phyloP scores from a whole-genome alignment of 2,797 vertebrate genomes.

The Neosilurus mollespiculum region DNA sequence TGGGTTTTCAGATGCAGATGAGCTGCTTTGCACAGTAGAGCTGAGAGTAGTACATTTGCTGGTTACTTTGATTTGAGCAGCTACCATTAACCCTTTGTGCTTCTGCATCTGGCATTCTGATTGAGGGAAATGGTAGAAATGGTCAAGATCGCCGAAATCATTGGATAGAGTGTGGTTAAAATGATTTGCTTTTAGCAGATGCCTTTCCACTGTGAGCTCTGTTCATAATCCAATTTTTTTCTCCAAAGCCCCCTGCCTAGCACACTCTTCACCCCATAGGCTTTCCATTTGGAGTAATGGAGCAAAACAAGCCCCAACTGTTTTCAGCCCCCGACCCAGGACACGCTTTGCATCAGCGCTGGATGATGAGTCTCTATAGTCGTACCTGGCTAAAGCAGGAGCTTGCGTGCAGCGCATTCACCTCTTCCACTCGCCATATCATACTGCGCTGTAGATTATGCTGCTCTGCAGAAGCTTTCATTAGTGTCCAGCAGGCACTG shows the following conservation, averaged over 20 bases:
- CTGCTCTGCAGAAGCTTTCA: slow-evolving; percentile 25
- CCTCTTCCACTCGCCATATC: slow-evolving; percentile 22
- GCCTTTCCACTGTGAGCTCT: slow-evolving; percentile 47
- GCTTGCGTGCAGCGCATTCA: slow-evolving; percentile 34
- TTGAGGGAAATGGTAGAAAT: not conserved
- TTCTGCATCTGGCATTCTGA: slow-evolving; percentile 12
- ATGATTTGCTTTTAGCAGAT: slow-evolving; percentile 38
- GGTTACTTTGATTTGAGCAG: slow-evolving; percentile 12
- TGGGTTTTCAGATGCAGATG: not conserved
- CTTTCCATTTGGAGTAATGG: slow-evolving; percentile 18
- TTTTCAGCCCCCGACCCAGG: slow-evolving; percentile 47
- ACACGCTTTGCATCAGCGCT: slow-evolving; percentile 44
- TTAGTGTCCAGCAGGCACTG: slow-evolving; percentile 1
- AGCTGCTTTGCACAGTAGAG: not conserved
- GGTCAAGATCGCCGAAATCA: not conserved
- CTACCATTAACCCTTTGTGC: not conserved
- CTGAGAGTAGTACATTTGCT: not conserved
- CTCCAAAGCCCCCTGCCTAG: slow-evolving; percentile 34
- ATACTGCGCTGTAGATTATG: slow-evolving; percentile 28
- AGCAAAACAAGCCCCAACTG: slow-evolving; percentile 36
- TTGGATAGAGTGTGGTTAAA: not conserved
- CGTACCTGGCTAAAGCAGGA: not conserved
- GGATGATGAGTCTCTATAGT: slow-evolving; percentile 52
- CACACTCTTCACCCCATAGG: slow-evolving; percentile 26
- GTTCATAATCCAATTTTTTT: slow-evolving; percentile 21